Evolutionary conservation across 35 echinoderm and acorn worm species (phyloP).

Genomic region (Lytechinus pictus): DNA sequence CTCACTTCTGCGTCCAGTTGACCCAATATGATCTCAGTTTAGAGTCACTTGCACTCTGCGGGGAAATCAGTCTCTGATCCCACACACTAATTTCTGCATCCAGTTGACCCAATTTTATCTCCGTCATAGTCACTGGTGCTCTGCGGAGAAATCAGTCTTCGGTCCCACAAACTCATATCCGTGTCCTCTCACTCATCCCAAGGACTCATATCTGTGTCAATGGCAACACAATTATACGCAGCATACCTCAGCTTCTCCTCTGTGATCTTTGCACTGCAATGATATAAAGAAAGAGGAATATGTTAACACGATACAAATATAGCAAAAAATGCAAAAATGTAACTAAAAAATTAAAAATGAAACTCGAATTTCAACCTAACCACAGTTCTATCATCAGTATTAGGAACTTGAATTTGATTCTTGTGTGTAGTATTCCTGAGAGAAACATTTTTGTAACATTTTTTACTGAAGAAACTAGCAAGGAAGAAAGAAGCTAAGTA

Average conservation of each 20-base stretch:
- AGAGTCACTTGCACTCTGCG: too few relatives aligned
- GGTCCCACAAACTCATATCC: neutral
- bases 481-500: too few relatives aligned
- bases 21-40: neutral
- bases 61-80: neutral
- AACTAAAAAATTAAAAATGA: too few relatives aligned
- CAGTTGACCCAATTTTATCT: neutral
- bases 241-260: slow-evolving; percentile 98
- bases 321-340: too few relatives aligned
- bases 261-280: slow-evolving; percentile 86
- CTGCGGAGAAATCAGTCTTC: neutral
- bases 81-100: too few relatives aligned
- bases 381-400: too few relatives aligned
- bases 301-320: too few relatives aligned
- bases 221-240: slow-evolving; percentile 98
- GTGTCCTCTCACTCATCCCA: slow-evolving; percentile 87
- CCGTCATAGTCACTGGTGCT: neutral
- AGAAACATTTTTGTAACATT: too few relatives aligned
- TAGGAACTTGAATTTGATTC: too few relatives aligned
- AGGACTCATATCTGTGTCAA: slow-evolving; percentile 97
- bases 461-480: too few relatives aligned
- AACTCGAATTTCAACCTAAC: too few relatives aligned
- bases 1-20: neutral
- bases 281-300: slow-evolving; percentile 1
- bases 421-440: too few relatives aligned